phyloP scores from a whole-genome alignment of 2,888 invertebrate genomes.

The Achlya flavicornis region DNA sequence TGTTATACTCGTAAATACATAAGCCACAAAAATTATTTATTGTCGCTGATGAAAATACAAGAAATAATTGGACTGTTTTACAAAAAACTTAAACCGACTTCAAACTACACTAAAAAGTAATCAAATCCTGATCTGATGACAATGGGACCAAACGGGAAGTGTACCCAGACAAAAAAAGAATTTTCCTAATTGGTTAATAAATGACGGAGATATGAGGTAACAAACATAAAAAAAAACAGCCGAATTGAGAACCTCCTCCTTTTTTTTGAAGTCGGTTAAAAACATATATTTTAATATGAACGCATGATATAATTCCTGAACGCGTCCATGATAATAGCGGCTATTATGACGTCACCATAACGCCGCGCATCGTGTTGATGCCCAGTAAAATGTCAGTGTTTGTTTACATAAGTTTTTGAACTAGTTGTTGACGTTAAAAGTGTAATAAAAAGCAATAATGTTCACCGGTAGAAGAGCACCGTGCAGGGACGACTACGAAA shows the following conservation, averaged over 20 bases:
- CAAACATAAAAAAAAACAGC: too few relatives aligned
- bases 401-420: constrained; percentile 25
- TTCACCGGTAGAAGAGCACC: constrained; percentile 24
- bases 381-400: constrained; percentile 8
- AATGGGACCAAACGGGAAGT: too few relatives aligned
- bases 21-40: too few relatives aligned
- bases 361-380: background rate
- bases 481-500: constrained; percentile 41
- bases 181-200: too few relatives aligned
- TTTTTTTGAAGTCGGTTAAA: too few relatives aligned
- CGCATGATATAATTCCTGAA: background rate
- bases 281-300: background rate
- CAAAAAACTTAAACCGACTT: too few relatives aligned
- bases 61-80: too few relatives aligned
- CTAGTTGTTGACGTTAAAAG: constrained; percentile 1
- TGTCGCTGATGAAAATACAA: background rate
- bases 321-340: background rate
- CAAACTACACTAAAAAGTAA: too few relatives aligned
- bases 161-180: too few relatives aligned
- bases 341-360: background rate
- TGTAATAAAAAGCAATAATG: constrained; percentile 26
- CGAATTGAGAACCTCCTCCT: too few relatives aligned
- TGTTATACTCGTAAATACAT: background rate
- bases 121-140: too few relatives aligned
- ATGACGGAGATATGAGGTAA: too few relatives aligned